Percentiles rank a stretch among this genome's conserved stretches.
Evolutionary conservation across 64 coral and sea anemone genomes (phyloP).

Genomic region (Pocillopora verrucosa): DNA sequence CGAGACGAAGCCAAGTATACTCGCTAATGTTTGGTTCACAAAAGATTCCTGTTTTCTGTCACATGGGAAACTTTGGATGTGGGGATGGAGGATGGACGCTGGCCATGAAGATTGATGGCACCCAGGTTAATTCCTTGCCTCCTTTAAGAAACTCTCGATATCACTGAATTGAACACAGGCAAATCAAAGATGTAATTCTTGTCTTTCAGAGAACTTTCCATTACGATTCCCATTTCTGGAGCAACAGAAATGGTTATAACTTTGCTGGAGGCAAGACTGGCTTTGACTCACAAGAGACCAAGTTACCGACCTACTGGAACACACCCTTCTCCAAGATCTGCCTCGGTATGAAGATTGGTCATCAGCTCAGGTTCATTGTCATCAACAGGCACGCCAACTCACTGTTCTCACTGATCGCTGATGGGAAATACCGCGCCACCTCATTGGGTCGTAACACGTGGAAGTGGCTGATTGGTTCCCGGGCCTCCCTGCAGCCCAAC

Average conservation of each 20-base stretch:
- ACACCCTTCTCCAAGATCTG: too few relatives aligned
- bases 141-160: too few relatives aligned
- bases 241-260: not conserved
- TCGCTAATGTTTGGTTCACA: too few relatives aligned
- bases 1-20: too few relatives aligned
- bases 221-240: not conserved
- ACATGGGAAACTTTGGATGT: too few relatives aligned
- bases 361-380: not conserved
- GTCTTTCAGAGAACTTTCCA: not conserved
- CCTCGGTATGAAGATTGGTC: too few relatives aligned
- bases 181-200: not conserved
- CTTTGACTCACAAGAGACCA: too few relatives aligned
- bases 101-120: not conserved
- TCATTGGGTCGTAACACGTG: constrained; percentile 23
- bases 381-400: not conserved
- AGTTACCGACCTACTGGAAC: too few relatives aligned
- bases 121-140: not conserved
- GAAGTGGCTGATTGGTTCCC: constrained; percentile 31
- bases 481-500: not conserved
- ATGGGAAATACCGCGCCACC: not conserved
- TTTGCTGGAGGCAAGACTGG: too few relatives aligned
- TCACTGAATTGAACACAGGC: too few relatives aligned
- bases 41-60: too few relatives aligned
- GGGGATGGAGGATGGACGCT: not conserved
- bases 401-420: constrained; percentile 36